These are phyloP conservation scores for Volucella zonaria DNA, from an alignment of 2,888 invertebrate species.

Conservation along the genomic window DNA sequence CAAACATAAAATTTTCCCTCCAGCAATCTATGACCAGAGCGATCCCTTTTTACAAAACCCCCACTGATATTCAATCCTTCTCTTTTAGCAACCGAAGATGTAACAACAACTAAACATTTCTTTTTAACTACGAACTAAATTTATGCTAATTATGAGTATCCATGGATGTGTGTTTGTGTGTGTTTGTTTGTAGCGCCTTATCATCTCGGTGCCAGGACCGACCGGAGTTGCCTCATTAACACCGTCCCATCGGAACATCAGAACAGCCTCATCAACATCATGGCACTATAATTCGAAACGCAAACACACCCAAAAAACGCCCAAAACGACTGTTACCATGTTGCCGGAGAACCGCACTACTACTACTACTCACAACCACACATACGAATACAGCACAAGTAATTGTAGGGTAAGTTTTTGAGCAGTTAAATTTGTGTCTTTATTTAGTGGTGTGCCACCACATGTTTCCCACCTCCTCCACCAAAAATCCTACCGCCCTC, in stretches of 20 bases:
- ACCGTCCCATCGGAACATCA: conserved; percentile 53
- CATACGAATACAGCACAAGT: conserved; percentile 42
- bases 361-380: neutral
- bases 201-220: conserved; percentile 64
- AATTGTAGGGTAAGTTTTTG: conserved; percentile 66
- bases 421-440: conserved; percentile 69
- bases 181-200: conserved; percentile 62
- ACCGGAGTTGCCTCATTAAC: conserved; percentile 57
- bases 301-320: conserved; percentile 59
- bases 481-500: neutral
- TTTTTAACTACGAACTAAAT: conserved; percentile 68
- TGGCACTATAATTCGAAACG: conserved; percentile 65
- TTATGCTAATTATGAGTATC: conserved; percentile 70
- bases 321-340: conserved; percentile 49
- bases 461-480: conserved; percentile 24
- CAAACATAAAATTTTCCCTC: conserved; percentile 22
- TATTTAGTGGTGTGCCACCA: conserved; percentile 56
- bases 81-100: conserved; percentile 17
- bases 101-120: conserved; percentile 54
- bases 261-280: conserved; percentile 69
- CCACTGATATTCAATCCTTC: neutral
- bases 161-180: no score
- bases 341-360: conserved; percentile 27
- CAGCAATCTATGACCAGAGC: conserved; percentile 19
- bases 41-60: neutral